Evolutionary conservation across 2,113 vertebrate genomes (phyloP), one percentile per base, ranked within the genome.

Genomic region (Dipodomys spectabilis): DNA sequence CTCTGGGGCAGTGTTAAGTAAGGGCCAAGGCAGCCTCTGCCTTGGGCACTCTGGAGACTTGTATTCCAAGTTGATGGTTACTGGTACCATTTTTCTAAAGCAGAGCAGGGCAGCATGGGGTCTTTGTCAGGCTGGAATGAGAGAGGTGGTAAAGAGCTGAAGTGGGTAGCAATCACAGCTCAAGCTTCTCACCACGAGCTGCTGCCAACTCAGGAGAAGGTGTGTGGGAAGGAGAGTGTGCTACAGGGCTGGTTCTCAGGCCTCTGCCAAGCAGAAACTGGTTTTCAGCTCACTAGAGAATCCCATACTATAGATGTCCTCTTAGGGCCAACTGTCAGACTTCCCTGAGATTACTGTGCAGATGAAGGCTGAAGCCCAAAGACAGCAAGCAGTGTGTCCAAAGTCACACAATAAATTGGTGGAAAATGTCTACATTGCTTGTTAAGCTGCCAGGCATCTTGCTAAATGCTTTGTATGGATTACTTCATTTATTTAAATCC

Each of bases 361-460:
- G 10, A 32, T 69, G 39, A 94, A 71, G 73, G 74, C n/a, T 9
- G 30, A 79, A 87, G 81, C 60, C 35, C 77, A 74, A 57, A 85
- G 57, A 62, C 5, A 27, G 53, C 32, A 87, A 92, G 25, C 2
- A 6, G 44, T 23, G 68, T 82, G 49, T 35, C 65, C 60, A 44
- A 88, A 71, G 69, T 82, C 90, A 91, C 62, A 39, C 20, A 62
- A 67, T 39, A 89, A 22, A 53, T 68, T 69, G 93, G 16, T 64
- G 79, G 53, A 39, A 82, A 91, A n/a, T 27, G 49, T 87, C 81
- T 75, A 32, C 9, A 32, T 69, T 28, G 39, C 19, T 35, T 27
- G 82, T 27, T 90, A 12, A 23, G 74, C 74, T 75, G 82, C 75
- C 71, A n/a, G 57, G 67, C 7, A 5, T 60, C 25, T 19, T 16